Evolutionary conservation across 2,888 invertebrate species (phyloP).

Genomic region (Pristionchus entomophagus): DNA sequence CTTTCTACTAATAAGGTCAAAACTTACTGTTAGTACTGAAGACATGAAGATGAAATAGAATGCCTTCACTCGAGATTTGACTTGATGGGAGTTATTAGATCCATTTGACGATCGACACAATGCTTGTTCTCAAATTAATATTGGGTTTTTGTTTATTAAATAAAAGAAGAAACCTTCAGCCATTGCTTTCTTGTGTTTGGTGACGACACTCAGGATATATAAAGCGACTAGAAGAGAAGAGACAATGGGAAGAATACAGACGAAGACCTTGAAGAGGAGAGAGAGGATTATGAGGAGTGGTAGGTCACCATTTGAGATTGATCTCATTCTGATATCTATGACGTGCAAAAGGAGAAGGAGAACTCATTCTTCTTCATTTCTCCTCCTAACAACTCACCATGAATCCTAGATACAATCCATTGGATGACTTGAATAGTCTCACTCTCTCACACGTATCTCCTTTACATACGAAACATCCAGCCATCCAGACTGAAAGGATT

Average conservation of each 20-base stretch:
- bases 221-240: constrained; percentile 72
- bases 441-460: constrained; percentile 54
- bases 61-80: constrained; percentile 68
- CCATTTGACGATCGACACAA: constrained; percentile 26
- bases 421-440: constrained; percentile 55
- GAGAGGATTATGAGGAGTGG: too few species aligned
- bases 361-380: too few species aligned
- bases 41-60: constrained; percentile 76
- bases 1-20: too few species aligned
- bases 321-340: too few species aligned
- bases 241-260: constrained; percentile 71
- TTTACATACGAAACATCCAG: constrained; percentile 53
- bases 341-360: too few species aligned
- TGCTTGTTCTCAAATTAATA: constrained; percentile 37
- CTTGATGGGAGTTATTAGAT: constrained; percentile 54
- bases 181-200: constrained; percentile 67
- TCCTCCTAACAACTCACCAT: constrained; percentile 51
- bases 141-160: not conserved
- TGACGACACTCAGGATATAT: constrained; percentile 72
- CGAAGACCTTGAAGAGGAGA: constrained; percentile 52
- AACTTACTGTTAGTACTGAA: constrained; percentile 63
- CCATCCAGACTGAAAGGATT: constrained; percentile 53
- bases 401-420: constrained; percentile 61
- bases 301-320: too few species aligned
- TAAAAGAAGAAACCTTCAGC: constrained; percentile 51